These are phyloP conservation scores for Phaedon cochleariae DNA, from an alignment of 2,888 invertebrate genomes.

Conservation along the genomic window DNA sequence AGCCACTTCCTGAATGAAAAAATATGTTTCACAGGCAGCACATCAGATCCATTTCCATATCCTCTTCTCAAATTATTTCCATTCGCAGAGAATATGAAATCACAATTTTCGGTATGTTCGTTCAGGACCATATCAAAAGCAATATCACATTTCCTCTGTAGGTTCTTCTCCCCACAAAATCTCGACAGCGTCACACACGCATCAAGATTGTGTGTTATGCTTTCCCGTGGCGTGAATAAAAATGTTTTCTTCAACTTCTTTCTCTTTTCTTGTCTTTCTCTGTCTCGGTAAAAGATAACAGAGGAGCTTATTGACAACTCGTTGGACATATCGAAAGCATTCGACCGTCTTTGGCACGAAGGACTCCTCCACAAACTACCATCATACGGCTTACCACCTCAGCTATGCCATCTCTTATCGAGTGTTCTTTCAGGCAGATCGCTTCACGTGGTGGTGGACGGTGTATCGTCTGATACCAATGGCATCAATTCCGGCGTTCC, in stretches of 20 bases:
- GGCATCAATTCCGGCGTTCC: too few relatives aligned
- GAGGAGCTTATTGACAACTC: not conserved
- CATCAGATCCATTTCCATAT: conserved; percentile 55
- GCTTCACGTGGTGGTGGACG: too few relatives aligned
- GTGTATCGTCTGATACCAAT: too few relatives aligned
- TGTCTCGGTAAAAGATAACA: not conserved
- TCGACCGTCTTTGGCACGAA: too few relatives aligned
- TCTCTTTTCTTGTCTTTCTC: too few relatives aligned
- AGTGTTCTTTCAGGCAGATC: too few relatives aligned
- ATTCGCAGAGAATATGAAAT: not conserved
- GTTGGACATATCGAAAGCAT: too few relatives aligned
- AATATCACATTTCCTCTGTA: conserved; percentile 13
- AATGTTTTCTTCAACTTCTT: conserved; percentile 27
- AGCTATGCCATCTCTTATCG: too few relatives aligned
- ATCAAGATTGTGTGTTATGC: conserved; percentile 31
- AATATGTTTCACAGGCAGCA: conserved; percentile 72
- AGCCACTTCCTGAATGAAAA: not conserved
- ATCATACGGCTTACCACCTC: too few relatives aligned
- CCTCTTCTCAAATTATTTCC: not conserved
- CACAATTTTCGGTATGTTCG: not conserved
- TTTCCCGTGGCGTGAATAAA: conserved; percentile 23
- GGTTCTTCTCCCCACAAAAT: conserved; percentile 20
- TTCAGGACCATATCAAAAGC: not conserved
- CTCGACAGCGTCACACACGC: conserved; percentile 24
- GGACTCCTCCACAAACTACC: too few relatives aligned